Conservation (phyloP, 2,797 vertebrate species). For the Diplodus puntazzo region DNA sequence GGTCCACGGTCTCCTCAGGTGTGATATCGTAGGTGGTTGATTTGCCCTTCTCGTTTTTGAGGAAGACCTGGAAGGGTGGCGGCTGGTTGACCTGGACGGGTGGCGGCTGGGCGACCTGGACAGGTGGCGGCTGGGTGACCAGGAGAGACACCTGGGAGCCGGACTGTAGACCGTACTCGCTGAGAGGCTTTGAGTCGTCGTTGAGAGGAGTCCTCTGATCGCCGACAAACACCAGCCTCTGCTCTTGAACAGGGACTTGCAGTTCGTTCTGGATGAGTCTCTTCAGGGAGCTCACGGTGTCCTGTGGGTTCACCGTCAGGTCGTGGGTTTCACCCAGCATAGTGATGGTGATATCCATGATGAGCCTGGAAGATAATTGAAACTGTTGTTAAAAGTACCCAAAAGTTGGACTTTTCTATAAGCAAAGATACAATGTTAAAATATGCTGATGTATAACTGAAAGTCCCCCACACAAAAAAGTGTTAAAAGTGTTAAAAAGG, state of each 20-base stretch:
- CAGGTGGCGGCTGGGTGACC: conserved; percentile 22
- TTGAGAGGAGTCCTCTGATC: conserved; percentile 32
- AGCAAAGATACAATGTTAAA: no score
- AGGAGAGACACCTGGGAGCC: conserved; percentile 71
- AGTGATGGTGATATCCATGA: conserved; percentile 72
- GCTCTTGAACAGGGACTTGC: neutral
- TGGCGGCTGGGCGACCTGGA: no score
- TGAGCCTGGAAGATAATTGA: no score
- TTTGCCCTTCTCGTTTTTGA: conserved; percentile 67
- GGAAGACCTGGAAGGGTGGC: conserved; percentile 71
- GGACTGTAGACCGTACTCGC: conserved; percentile 53
- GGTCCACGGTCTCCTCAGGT: conserved; percentile 56
- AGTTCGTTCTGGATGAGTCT: neutral
- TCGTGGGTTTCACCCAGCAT: conserved; percentile 49
- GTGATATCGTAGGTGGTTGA: conserved; percentile 64
- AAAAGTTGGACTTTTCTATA: no score
- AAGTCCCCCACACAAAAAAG: no score
- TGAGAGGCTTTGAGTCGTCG: conserved; percentile 46
- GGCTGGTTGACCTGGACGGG: conserved; percentile 36
- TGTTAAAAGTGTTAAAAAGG: no score
- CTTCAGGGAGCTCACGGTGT: conserved; percentile 74
- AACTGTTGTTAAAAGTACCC: no score
- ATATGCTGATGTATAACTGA: no score
- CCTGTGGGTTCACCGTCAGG: neutral
- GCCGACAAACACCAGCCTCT: conserved; percentile 51